Conservation (phyloP, 92 coral and sea anemone species). For the Epizoanthus rinbou region DNA sequence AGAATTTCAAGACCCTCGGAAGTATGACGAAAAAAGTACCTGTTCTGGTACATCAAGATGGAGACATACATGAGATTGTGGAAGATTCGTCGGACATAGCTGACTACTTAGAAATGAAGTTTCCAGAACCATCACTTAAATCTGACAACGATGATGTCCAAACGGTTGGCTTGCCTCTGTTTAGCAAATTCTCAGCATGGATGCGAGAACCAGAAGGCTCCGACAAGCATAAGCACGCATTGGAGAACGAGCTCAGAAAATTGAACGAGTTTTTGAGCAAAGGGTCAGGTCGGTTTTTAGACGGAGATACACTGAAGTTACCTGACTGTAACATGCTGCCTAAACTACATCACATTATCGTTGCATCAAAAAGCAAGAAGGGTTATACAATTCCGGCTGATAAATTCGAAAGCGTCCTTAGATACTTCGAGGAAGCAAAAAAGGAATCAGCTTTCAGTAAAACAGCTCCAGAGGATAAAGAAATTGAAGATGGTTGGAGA, state of each 20-base stretch:
- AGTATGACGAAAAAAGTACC: constrained; percentile 36
- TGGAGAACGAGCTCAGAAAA: constrained; percentile 47
- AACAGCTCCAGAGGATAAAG: constrained; percentile 43
- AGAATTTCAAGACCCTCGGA: constrained; percentile 34
- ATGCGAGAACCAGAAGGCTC: constrained; percentile 52
- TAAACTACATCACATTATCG: constrained; percentile 63
- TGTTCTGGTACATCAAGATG: constrained; percentile 52
- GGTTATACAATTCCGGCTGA: constrained; percentile 39
- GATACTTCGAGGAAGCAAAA: constrained; percentile 55
- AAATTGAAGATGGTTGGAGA: constrained; percentile 52
- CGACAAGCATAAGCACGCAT: constrained; percentile 31
- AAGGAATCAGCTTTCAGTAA: constrained; percentile 47
- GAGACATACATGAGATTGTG: constrained; percentile 25
- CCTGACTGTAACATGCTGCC: constrained; percentile 85
- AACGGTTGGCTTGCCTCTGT: constrained; percentile 40
- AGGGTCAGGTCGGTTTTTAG: constrained; percentile 50
- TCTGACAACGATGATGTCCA: constrained; percentile 17
- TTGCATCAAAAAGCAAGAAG: constrained; percentile 48
- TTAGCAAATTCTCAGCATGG: constrained; percentile 62
- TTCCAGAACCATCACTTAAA: constrained; percentile 45
- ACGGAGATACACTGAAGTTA: constrained; percentile 54
- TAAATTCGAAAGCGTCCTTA: constrained; percentile 31
- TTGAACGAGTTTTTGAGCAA: constrained; percentile 47
- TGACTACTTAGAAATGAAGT: constrained; percentile 53
- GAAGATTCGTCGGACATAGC: constrained; percentile 61